Evolutionary conservation across 2,888 invertebrate genomes (phyloP).

Genomic region (Dicycla oo): DNA sequence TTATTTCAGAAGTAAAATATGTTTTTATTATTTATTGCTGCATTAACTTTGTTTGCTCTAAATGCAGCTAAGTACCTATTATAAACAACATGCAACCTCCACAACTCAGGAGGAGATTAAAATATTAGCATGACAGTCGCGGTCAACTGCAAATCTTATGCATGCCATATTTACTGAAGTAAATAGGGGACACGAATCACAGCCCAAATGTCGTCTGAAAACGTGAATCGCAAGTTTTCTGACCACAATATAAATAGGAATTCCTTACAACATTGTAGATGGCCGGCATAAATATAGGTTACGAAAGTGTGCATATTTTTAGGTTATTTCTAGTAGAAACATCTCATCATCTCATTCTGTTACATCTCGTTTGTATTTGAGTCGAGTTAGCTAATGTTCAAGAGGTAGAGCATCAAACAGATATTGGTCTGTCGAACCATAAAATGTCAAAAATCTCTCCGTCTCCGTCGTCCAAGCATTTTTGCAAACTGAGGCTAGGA

Average conservation of each 20-base stretch:
- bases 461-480: not conserved
- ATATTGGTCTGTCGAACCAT: not conserved
- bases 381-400: slow-evolving; percentile 7
- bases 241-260: slow-evolving; percentile 62
- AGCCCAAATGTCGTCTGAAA: slow-evolving; percentile 36
- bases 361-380: slow-evolving; percentile 6
- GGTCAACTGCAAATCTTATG: slow-evolving; percentile 18
- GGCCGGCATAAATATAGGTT: slow-evolving; percentile 62
- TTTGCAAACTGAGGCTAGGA: not conserved
- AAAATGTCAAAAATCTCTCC: not conserved
- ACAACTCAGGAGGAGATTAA: slow-evolving; percentile 3
- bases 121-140: slow-evolving; percentile 8
- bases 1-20: not conserved
- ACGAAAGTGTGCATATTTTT: slow-evolving; percentile 61
- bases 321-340: slow-evolving; percentile 47
- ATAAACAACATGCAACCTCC: slow-evolving; percentile 30
- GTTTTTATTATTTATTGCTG: slow-evolving; percentile 17
- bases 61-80: slow-evolving; percentile 20
- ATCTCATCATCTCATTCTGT: not conserved
- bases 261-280: slow-evolving; percentile 48
- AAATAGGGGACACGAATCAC: slow-evolving; percentile 16
- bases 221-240: slow-evolving; percentile 45
- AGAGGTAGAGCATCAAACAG: not conserved
- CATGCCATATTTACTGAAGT: slow-evolving; percentile 33
- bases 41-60: slow-evolving; percentile 29